These are phyloP conservation scores for Isichthys henryi DNA, from an alignment of 2,113 vertebrate genomes.

Conservation along the genomic window DNA sequence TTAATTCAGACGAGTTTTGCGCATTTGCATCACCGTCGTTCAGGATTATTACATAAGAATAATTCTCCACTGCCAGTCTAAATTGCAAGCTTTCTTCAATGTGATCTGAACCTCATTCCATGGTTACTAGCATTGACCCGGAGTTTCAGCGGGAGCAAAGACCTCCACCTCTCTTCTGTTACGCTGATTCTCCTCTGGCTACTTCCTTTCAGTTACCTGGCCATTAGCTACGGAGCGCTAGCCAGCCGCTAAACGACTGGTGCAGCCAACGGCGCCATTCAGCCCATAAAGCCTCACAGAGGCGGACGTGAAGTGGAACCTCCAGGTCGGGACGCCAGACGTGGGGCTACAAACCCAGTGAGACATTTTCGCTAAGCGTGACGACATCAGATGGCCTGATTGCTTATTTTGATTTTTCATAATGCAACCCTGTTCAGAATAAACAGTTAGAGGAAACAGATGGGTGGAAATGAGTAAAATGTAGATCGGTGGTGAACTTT, in stretches of 20 bases:
- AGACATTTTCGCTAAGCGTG: neutral
- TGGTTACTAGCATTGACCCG: neutral
- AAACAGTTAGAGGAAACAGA: neutral
- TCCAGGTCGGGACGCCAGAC: neutral
- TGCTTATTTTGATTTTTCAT: neutral
- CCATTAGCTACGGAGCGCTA: conserved; percentile 43
- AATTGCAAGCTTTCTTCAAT: neutral
- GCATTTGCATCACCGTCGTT: neutral
- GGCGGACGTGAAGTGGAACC: neutral
- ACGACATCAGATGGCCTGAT: neutral
- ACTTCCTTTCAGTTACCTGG: conserved; percentile 43
- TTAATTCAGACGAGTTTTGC: neutral
- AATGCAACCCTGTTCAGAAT: neutral
- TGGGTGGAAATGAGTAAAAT: neutral
- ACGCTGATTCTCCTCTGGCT: neutral
- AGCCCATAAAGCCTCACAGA: neutral
- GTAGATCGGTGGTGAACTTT: neutral
- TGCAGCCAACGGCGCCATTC: neutral
- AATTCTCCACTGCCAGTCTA: neutral
- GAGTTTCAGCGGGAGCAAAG: neutral
- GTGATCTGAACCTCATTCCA: neutral
- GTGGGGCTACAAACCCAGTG: neutral
- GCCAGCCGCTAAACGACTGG: neutral
- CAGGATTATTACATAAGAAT: neutral
- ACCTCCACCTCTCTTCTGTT: neutral